Evolutionary conservation across 2,888 invertebrate genomes (phyloP), one percentile per base, ranked within the genome.

Genomic region (Synanthedon myopaeformis): DNA sequence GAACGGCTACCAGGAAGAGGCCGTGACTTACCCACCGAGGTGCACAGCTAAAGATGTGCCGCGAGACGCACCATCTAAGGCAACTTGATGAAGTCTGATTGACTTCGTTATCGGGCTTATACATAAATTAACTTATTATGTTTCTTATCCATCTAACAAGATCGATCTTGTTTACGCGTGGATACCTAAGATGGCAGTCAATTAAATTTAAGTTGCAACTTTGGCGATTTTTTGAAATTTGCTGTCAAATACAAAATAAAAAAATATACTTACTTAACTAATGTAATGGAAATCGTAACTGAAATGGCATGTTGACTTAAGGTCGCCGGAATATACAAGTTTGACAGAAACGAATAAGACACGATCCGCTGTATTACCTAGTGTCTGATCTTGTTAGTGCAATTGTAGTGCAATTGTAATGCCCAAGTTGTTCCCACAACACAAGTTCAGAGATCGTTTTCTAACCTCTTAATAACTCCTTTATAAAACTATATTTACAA

Each of bases 1-100:
- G 74, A 79, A 74, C 70, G 70, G 72, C 71, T 77, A 79, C 79
- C 77, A 75, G 77, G 79, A 81, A 82, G 73, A 66, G 63, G 59
- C 74, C 69, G 76, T 81, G 80, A 79, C 77, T 79, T 82, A 80
- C 77, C 75, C 74, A 74, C 69, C 67, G 71, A 69, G 68, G 66
- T 68, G 66, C 70, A 54, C 51, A 41, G 35, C 55, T 51, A 73
- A 73, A 79, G 78, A 79, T 79, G 74, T 75, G 69, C 76, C 66
- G 65, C 62, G 57, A 56, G 58, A 53, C 60, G 55, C 66, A 62
- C 79, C 77, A 70, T 76, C 69, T 76, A 80, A 59, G 79, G 79
- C 60, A 68, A 72, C 68, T 66, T 61, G 67, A 66, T 72, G 74
- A 74, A 68, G 70, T 64, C 70, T 76, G 76, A 76, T 77, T 74